A percentile compares a stretch with the other conserved stretches of the same genome.
Evolutionary conservation across 2,888 invertebrate genomes (phyloP).

Genomic region (Trisateles emortualis): DNA sequence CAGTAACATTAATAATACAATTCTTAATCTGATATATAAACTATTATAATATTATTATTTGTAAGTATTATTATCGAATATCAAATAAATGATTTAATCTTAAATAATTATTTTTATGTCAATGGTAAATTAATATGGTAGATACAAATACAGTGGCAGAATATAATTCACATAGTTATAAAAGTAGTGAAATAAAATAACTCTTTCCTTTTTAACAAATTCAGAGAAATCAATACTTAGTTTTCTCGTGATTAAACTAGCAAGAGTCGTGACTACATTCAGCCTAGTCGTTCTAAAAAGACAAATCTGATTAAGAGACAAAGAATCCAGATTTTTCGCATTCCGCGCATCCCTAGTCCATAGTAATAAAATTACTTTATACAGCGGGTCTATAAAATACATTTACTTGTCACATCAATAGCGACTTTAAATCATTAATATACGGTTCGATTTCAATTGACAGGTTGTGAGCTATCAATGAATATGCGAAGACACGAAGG

Average conservation of each 20-base stretch:
- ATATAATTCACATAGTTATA: no score
- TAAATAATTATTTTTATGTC: no score
- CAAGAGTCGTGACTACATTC: slow-evolving; percentile 11
- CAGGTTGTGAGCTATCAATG: slow-evolving; percentile 35
- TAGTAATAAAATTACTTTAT: slow-evolving; percentile 74
- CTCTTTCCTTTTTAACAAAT: not conserved
- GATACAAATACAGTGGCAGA: no score
- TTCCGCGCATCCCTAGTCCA: slow-evolving; percentile 44
- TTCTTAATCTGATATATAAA: no score
- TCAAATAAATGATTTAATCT: no score
- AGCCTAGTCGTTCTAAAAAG: slow-evolving; percentile 5
- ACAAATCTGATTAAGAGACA: slow-evolving; percentile 25
- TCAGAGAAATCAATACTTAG: not conserved
- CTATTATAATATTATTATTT: no score
- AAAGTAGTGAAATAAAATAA: no score
- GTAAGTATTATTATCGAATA: no score
- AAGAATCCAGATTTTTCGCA: slow-evolving; percentile 31
- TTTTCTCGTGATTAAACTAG: not conserved
- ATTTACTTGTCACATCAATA: slow-evolving; percentile 25
- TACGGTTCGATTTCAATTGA: slow-evolving; percentile 41
- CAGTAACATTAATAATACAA: no score
- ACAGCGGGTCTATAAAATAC: slow-evolving; percentile 46
- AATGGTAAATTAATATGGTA: no score
- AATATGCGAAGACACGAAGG: slow-evolving; percentile 63
- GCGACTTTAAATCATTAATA: slow-evolving; percentile 30